Base-by-base conservation (phyloP, 2,888 invertebrate genomes). In the Diadegma fenestrale region DNA sequence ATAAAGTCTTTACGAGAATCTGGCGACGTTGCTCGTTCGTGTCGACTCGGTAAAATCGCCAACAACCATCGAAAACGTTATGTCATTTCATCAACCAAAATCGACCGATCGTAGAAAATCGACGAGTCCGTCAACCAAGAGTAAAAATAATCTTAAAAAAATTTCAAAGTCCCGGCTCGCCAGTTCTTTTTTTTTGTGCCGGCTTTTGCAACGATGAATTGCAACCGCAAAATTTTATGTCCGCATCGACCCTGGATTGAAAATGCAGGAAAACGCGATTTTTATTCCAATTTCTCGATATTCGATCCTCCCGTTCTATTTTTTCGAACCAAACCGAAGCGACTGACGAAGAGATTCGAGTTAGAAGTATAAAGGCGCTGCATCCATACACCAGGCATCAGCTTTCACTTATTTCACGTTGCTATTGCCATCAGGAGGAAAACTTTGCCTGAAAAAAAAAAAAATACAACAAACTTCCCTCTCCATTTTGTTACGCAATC, bases 401-500 rank as follows among this genome's bases (percentile, higher is more conserved):
- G 85, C 85, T 85, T 85, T 85, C 85, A 85, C 85, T 82, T 82
- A 51, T 82, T 71, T 79, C 85, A 54, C 81, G 75, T 26, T 82
- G 78, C 26, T 64, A 76, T 71, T 61, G 48, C 64, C 82, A 26
- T 12, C 72, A 22, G 71, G 71, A 68, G 84, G 45, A 79, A 73
- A 85, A 82, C 66, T 79, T 75, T 51, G 26, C 37, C 6, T 45
- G 63, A 61, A 71, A 63, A 64, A 64, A 58, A 51, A 69, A 33
- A 63, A 63, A 64, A 58, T 33, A 69, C n/a, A 19, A 22, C 37
- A 26, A 58, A 19, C 22, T 22, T 6, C 58, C 58, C 58, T 37
- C 45, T 45, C 37, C 77, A 26, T 19, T 48, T 58, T 68, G 79
- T 68, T 76, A 79, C 41, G 78, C 68, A 85, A 79, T 72, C 66